Evolutionary conservation across 2,888 invertebrate species (phyloP).

Genomic region (Temnothorax ravouxi): DNA sequence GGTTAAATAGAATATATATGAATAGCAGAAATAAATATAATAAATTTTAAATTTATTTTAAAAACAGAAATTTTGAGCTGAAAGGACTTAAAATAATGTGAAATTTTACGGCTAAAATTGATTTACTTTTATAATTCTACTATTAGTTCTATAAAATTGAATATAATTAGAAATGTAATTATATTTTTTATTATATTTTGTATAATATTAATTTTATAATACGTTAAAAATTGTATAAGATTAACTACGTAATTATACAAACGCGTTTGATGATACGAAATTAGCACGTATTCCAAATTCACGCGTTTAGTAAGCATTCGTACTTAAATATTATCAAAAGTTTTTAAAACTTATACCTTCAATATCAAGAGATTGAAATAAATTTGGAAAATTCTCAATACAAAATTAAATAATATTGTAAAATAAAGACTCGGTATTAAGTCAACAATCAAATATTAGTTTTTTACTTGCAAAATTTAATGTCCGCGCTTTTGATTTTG

Average conservation of each 20-base stretch:
- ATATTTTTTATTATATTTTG: slow-evolving; percentile 2
- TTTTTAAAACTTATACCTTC: not conserved
- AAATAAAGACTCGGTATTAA: not conserved
- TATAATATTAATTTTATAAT: not conserved
- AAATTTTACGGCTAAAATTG: not conserved
- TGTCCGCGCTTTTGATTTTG: not conserved
- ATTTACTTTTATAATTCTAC: not conserved
- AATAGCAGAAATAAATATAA: not conserved
- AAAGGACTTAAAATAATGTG: not conserved
- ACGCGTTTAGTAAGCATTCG: not conserved
- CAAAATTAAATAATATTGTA: not conserved
- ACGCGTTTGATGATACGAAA: not conserved
- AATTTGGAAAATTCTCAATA: not conserved
- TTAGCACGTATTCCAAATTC: not conserved
- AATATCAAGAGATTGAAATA: not conserved
- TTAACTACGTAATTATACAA: slow-evolving; percentile 11
- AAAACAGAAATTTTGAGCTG: not conserved
- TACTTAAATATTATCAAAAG: not conserved
- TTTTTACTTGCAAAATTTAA: not conserved
- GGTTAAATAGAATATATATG: not conserved
- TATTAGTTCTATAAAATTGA: not conserved
- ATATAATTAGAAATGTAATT: not conserved
- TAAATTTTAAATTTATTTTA: not conserved
- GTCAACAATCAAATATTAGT: not conserved
- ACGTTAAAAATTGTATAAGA: slow-evolving; percentile 4